Evolutionary conservation across 2,888 invertebrate species (phyloP).

Genomic region (Apeira syringaria): DNA sequence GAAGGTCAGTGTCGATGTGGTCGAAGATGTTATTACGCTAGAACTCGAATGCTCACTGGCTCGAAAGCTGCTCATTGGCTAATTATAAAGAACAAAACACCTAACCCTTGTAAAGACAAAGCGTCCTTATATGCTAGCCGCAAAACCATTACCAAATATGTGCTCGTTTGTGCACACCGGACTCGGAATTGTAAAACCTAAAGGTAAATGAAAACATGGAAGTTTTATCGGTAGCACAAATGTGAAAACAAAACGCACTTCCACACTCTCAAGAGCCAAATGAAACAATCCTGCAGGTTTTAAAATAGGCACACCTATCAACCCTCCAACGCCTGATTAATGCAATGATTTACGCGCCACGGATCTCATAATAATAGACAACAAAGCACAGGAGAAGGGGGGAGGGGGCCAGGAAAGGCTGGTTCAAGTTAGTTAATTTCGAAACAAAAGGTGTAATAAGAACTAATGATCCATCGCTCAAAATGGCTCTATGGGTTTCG

Average conservation of each 20-base stretch:
- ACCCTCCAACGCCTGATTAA: slow-evolving; percentile 12
- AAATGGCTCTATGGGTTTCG: neutral
- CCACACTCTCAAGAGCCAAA: neutral
- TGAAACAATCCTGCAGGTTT: slow-evolving; percentile 2
- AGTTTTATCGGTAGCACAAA: too few species aligned
- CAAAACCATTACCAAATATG: too few species aligned
- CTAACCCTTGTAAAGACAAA: too few species aligned
- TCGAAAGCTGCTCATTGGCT: too few species aligned
- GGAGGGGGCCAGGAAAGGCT: neutral
- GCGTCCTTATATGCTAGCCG: too few species aligned
- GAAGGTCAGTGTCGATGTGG: too few species aligned
- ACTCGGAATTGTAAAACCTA: too few species aligned
- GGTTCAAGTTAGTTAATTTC: neutral
- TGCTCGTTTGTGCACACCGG: too few species aligned
- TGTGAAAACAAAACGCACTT: neutral
- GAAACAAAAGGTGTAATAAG: slow-evolving; percentile 14
- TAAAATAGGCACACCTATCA: slow-evolving; percentile 9
- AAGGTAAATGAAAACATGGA: too few species aligned
- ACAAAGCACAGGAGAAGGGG: slow-evolving; percentile 7
- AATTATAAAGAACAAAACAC: too few species aligned
- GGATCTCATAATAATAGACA: slow-evolving; percentile 16
- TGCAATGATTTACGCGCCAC: slow-evolving; percentile 16
- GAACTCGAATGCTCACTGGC: too few species aligned
- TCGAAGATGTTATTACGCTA: too few species aligned
- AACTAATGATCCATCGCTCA: slow-evolving; percentile 16